Evolutionary conservation across 2,797 vertebrate genomes (phyloP).

Genomic region (Oryzias dopingdopingensis): DNA sequence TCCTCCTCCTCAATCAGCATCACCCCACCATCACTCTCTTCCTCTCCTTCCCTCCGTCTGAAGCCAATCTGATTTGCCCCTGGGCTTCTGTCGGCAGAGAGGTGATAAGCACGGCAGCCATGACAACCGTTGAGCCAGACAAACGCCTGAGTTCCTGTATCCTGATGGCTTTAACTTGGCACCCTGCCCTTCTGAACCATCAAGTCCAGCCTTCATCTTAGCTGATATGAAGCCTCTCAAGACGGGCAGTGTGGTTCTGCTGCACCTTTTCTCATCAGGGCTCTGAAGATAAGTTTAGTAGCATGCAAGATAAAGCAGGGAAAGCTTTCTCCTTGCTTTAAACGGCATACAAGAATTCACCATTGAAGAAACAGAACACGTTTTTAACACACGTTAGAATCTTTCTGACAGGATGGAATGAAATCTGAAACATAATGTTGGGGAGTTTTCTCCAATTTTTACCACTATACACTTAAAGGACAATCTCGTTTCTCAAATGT

Average conservation of each 20-base stretch:
- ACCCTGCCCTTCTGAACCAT: conserved; percentile 60
- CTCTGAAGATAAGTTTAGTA: conserved; percentile 37
- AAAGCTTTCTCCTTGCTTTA: conserved; percentile 33
- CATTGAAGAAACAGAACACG: conserved; percentile 40
- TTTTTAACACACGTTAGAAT: conserved; percentile 44
- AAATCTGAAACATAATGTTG: conserved; percentile 33
- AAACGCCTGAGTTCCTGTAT: conserved; percentile 58
- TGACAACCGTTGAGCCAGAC: conserved; percentile 73
- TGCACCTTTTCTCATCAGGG: conserved; percentile 25
- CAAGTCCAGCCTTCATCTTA: conserved; percentile 54
- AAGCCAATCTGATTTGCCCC: conserved; percentile 77
- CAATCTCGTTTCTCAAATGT: conserved; percentile 1
- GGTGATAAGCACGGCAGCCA: conserved; percentile 78
- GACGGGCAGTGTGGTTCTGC: conserved; percentile 14
- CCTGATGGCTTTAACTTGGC: conserved; percentile 65
- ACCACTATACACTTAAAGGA: conserved; percentile 45
- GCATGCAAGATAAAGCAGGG: conserved; percentile 32
- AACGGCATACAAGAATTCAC: conserved; percentile 29
- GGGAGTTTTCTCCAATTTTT: conserved; percentile 19
- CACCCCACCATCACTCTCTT: conserved; percentile 18
- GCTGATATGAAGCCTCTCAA: conserved; percentile 45
- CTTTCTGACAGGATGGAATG: conserved; percentile 24
- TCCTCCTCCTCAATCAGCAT: conserved; percentile 67
- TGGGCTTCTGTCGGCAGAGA: conserved; percentile 71
- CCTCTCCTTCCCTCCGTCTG: conserved; percentile 54